Evolutionary conservation across 2,888 invertebrate species (phyloP), one percentile per base, ranked within the genome.

Genomic region (Noctua janthina): DNA sequence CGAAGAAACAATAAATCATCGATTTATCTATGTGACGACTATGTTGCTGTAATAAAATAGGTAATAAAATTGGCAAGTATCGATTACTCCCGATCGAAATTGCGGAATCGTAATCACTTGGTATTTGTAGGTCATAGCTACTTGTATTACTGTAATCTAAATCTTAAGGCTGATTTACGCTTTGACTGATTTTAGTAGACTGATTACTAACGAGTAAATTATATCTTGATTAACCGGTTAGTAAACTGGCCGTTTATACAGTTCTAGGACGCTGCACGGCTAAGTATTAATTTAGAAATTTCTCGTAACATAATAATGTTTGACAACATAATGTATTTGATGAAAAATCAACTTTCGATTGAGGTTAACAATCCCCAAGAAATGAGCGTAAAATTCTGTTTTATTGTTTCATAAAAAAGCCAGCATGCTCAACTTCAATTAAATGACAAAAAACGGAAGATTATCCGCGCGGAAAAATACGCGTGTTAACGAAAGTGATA

Each of bases 1-100:
- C 85, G 85, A 89, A 90, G 90, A 91, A 92, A 92, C 89, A 89
- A 91, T 92, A 92, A 92, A 92, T 93, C 90, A 92, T 91, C 86
- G 88, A 92, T 92, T 93, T 91, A 92, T 91, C 88, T 90, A 87
- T 87, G 86, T 85, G 90, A 90, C 90, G 91, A 91, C 88, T 90
- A 85, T 88, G 83, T 86, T 82, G 85, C 85, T 76, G 89, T 87
- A 90, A 90, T 91, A 91, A 93, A 92, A 90, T 88, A 73, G 87
- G 87, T 84, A 85, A 88, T 90, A 91, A 92, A 91, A 87, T 90
- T 90, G 82, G 79, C 83, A 87, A 87, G 81, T 86, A 90, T 87
- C 87, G 90, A 90, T 90, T 89, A 89, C 83, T 84, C 70, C 70
- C 76, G 66, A 85, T 81, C 71, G 74, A 81, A 76, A 89, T 84